Conservation (phyloP, 2,888 invertebrate species). For the Hoplodrina blanda region DNA sequence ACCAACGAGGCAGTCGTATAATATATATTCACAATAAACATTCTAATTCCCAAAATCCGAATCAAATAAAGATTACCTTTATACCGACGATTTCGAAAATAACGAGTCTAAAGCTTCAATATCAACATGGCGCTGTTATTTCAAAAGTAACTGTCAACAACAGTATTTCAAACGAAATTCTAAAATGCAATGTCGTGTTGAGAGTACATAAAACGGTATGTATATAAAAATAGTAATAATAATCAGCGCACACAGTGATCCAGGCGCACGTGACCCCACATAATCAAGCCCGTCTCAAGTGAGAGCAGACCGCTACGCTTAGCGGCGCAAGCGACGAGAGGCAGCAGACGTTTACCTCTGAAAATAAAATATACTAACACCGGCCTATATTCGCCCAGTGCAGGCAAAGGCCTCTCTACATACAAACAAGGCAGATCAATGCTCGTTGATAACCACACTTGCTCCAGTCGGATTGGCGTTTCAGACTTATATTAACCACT, state of each 20-base stretch:
- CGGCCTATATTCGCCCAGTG: no score
- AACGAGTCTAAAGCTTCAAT: background rate
- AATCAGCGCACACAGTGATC: constrained; percentile 66
- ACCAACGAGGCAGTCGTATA: no score
- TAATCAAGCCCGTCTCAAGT: constrained; percentile 77
- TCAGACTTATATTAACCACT: no score
- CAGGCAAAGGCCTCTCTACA: no score
- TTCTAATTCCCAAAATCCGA: no score
- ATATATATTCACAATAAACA: no score
- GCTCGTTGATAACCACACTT: no score
- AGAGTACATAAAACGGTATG: constrained; percentile 21
- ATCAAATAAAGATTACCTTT: no score
- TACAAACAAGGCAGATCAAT: no score
- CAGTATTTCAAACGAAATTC: background rate
- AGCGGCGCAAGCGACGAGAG: constrained; percentile 41
- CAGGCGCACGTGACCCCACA: constrained; percentile 79
- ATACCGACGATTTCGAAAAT: background rate
- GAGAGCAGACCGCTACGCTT: constrained; percentile 61
- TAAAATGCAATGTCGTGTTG: constrained; percentile 4
- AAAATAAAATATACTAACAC: no score
- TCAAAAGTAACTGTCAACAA: background rate
- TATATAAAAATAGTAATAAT: constrained; percentile 60
- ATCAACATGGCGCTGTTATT: background rate
- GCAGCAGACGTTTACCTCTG: no score
- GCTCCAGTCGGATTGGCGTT: no score